These are phyloP conservation scores for Terrapene triunguis DNA, from an alignment of 2,113 vertebrate genomes.

Conservation along the genomic window DNA sequence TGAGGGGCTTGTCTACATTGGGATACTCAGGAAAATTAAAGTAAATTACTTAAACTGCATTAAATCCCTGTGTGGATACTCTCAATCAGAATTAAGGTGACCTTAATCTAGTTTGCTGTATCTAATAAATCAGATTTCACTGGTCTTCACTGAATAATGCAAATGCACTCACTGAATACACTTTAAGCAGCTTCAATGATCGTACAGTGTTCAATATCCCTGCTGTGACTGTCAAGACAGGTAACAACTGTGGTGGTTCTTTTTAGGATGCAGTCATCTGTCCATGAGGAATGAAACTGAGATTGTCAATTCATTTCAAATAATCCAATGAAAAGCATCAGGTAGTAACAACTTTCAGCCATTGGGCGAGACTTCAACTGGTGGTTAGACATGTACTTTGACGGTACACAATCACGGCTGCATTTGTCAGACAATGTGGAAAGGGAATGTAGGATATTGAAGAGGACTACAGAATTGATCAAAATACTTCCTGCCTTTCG, in stretches of 20 bases:
- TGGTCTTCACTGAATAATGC: neutral
- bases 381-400: neutral
- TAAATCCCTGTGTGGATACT: too few species aligned
- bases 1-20: too few species aligned
- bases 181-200: neutral
- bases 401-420: neutral
- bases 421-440: neutral
- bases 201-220: neutral
- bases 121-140: neutral
- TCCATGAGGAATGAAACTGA: neutral
- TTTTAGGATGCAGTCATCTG: neutral
- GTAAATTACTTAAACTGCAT: too few species aligned
- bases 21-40: too few species aligned
- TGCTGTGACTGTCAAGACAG: neutral
- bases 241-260: neutral
- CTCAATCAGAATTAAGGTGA: too few species aligned
- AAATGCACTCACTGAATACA: neutral
- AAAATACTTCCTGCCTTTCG: constrained; percentile 22
- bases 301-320: neutral
- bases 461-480: constrained; percentile 34
- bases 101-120: neutral
- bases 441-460: neutral
- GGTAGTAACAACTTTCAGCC: neutral
- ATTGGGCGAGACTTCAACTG: neutral
- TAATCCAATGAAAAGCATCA: neutral